Evolutionary conservation across 2,888 invertebrate species (phyloP), one percentile per base, ranked within the genome.

Genomic region (Ethmia dodecea): DNA sequence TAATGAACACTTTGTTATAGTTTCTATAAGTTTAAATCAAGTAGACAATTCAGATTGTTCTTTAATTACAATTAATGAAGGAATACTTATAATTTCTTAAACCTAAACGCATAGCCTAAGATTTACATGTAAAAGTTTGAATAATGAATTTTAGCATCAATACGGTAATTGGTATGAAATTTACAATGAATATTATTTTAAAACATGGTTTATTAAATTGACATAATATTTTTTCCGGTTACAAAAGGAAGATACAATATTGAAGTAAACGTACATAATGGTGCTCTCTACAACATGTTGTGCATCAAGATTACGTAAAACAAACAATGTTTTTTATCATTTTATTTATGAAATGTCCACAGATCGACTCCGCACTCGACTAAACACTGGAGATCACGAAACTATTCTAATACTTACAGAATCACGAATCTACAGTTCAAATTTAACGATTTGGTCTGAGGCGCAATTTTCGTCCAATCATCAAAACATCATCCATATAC

Each of bases 361-460:
- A 71, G 71, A 71, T 71, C 70, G 58, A 65, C 61, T 71, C 67
- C 61, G 66, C 56, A 54, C 58, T 61, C 68, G 63, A 71, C 71
- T 69, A 68, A 60, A 65, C 57, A 64, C 60, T 67, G 77, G 83
- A 83, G 83, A 83, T 83, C 83, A 83, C 72, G 50, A 70, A 63
- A 64, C 72, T 83, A 81, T 67, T 60, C 72, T 81, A 81, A 69
- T 65, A 69, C 71, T 72, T 72, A 75, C 58, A 60, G 42, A 40
- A 48, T 49, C 50, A 50, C 43, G 33, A 36, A 33, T 24, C 30
- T 35, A 40, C 35, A 40, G 28, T 24, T 33, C 13, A 27, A 13
- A 31, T 25, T 32, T 18, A 12, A 15, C 33, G 16, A 33, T 13
- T 11, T 5, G 13, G 22, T 27, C 27, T 27, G 1, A 18, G 16